A percentile compares a stretch with the other conserved stretches of the same genome.
Evolutionary conservation across 2,797 vertebrate genomes (phyloP).

Genomic region (Anableps anableps): DNA sequence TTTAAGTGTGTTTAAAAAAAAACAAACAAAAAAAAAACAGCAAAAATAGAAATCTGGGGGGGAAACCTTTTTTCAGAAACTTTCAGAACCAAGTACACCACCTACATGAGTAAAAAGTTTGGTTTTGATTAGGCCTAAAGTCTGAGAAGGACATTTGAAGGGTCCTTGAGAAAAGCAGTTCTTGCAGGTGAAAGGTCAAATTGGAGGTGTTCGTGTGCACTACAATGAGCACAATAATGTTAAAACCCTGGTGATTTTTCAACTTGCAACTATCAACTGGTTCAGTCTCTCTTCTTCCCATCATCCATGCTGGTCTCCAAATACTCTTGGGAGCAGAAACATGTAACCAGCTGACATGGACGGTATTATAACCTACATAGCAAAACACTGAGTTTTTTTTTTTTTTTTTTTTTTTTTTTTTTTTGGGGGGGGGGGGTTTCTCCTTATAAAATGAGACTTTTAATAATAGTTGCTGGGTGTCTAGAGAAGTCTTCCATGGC

Average conservation of each 20-base stretch:
- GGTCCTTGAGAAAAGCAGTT: not conserved
- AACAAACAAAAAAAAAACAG: too few relatives aligned
- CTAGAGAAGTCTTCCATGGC: slow-evolving; percentile 29
- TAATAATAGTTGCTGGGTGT: slow-evolving; percentile 37
- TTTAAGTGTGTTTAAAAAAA: too few relatives aligned
- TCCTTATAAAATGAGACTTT: slow-evolving; percentile 22
- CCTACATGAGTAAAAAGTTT: not conserved
- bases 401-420: not conserved
- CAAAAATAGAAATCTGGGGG: not conserved
- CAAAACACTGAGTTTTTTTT: not conserved
- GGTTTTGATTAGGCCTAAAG: not conserved
- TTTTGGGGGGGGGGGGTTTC: too few relatives aligned
- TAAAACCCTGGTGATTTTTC: not conserved
- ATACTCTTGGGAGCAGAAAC: not conserved
- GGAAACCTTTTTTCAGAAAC: not conserved
- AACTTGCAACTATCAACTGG: not conserved
- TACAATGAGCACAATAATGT: not conserved
- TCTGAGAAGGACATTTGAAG: not conserved
- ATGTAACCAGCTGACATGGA: not conserved
- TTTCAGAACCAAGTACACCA: not conserved
- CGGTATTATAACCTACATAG: not conserved
- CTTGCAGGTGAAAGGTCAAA: not conserved
- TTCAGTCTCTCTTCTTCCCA: not conserved
- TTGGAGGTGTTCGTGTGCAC: not conserved
- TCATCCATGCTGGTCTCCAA: slow-evolving; percentile 1